phyloP scores from a whole-genome alignment of 1,140 invertebrate species.

The Pogonomyrmex californicus region DNA sequence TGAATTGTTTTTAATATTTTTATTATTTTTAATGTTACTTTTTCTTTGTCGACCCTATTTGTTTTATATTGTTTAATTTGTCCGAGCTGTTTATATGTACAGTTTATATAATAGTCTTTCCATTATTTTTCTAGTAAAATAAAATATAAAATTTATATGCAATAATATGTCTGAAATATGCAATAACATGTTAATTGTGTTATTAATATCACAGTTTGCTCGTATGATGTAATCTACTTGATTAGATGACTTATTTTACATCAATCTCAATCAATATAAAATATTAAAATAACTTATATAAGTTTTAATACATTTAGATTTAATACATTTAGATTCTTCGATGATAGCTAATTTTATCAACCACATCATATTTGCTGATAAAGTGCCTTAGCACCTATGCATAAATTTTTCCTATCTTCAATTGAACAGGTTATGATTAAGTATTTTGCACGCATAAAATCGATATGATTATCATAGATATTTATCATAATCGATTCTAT shows the following conservation, averaged over 20 bases:
- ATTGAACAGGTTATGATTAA: conserved; percentile 6
- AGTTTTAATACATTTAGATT: not conserved
- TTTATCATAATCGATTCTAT: conserved; percentile 33
- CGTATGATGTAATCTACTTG: not conserved
- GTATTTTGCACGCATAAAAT: conserved; percentile 32
- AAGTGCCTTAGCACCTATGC: conserved; percentile 7
- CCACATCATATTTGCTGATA: not conserved
- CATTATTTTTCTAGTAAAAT: not conserved
- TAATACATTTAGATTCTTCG: too few species aligned
- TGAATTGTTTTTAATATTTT: too few species aligned
- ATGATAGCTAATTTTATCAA: not conserved
- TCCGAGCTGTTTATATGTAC: too few species aligned
- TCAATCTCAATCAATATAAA: not conserved
- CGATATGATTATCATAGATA: conserved; percentile 21
- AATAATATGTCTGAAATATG: too few species aligned
- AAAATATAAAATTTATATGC: not conserved
- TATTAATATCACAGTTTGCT: not conserved
- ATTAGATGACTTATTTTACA: not conserved
- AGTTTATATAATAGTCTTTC: not conserved
- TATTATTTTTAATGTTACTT: too few species aligned
- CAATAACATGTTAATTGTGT: not conserved
- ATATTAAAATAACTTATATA: not conserved
- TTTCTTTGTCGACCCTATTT: too few species aligned
- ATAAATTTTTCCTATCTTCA: not conserved
- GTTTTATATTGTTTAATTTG: too few species aligned